These are phyloP conservation scores for Agonopterix heracliana DNA, from an alignment of 2,888 invertebrate species.

Conservation along the genomic window DNA sequence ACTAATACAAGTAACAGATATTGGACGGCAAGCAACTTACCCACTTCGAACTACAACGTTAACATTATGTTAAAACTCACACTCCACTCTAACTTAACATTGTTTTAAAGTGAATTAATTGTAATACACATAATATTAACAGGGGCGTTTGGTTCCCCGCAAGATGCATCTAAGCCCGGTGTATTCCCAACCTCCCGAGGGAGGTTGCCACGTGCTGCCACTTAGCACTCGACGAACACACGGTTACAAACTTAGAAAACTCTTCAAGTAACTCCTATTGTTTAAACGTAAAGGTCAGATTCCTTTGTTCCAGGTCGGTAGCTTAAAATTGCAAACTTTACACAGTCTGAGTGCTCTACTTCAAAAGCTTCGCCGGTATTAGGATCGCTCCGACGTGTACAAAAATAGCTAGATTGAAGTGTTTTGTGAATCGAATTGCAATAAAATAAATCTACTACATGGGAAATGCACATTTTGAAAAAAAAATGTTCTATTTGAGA, in stretches of 20 bases:
- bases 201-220: constrained; percentile 65
- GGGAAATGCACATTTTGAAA: too few relatives aligned
- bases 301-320: constrained; percentile 34
- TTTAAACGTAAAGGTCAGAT: constrained; percentile 43
- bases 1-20: too few relatives aligned
- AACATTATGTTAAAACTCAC: constrained; percentile 10
- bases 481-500: too few relatives aligned
- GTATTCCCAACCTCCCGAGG: constrained; percentile 50
- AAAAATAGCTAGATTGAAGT: constrained; percentile 58
- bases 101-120: constrained; percentile 57
- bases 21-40: too few relatives aligned
- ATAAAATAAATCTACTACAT: too few relatives aligned
- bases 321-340: constrained; percentile 51
- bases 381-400: constrained; percentile 65
- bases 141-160: constrained; percentile 57
- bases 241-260: constrained; percentile 38
- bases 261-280: constrained; percentile 29
- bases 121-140: constrained; percentile 61
- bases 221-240: constrained; percentile 60
- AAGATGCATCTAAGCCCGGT: constrained; percentile 63
- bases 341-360: constrained; percentile 60
- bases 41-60: constrained; percentile 5
- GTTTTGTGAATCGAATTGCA: constrained; percentile 43
- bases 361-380: constrained; percentile 62
- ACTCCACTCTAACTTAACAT: constrained; percentile 25